phyloP scores from a whole-genome alignment of 2,113 vertebrate genomes.

The Pachyramphus minor region DNA sequence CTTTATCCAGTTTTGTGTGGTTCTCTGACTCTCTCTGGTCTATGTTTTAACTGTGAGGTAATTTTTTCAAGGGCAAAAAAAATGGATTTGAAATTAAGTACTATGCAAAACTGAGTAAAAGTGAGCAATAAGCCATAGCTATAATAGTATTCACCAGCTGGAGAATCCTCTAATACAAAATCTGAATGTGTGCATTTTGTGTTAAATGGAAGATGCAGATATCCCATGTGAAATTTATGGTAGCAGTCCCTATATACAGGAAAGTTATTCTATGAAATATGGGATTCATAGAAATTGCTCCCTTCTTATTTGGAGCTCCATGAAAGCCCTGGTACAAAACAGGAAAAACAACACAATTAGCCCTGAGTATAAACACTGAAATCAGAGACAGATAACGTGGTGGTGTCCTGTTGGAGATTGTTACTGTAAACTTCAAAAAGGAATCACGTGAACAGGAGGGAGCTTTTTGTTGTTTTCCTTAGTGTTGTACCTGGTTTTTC shows the following conservation, averaged over 20 bases:
- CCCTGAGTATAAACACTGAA: neutral
- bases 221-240: neutral
- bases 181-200: neutral
- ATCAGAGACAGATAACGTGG: neutral
- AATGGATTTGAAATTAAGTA: neutral
- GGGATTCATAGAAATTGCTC: neutral
- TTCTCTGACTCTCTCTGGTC: neutral
- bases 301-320: neutral
- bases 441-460: neutral
- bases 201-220: neutral
- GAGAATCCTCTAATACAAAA: neutral
- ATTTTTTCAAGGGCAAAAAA: neutral
- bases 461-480: neutral
- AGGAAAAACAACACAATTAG: constrained; percentile 42
- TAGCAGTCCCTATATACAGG: neutral
- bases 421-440: constrained; percentile 13
- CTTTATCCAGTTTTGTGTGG: neutral
- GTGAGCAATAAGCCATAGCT: neutral
- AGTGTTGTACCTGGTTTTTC: neutral
- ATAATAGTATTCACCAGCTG: neutral
- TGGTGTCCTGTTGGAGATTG: neutral
- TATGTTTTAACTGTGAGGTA: neutral
- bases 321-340: constrained; percentile 7
- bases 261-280: neutral
- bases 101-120: neutral